Evolutionary conservation across 2,888 invertebrate genomes (phyloP).

Genomic region (Rhopalosiphum nymphaeae): DNA sequence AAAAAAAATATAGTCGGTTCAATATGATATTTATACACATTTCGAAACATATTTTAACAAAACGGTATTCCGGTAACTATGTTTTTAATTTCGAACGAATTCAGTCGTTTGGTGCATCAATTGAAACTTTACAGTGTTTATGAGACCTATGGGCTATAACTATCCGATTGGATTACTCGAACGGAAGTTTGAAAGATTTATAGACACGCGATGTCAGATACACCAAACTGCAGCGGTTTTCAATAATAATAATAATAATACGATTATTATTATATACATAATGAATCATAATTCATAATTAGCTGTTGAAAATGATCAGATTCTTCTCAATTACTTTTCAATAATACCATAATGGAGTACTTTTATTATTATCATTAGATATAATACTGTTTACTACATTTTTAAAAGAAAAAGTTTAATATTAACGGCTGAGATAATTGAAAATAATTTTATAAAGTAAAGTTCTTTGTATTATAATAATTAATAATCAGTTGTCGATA

Average conservation of each 20-base stretch:
- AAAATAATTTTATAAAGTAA: background rate
- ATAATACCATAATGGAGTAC: background rate
- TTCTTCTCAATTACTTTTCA: conserved; percentile 7
- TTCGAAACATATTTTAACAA: background rate
- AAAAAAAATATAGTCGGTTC: background rate
- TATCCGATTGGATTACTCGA: conserved; percentile 34
- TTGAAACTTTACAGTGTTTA: conserved; percentile 49
- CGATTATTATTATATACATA: conserved; percentile 5
- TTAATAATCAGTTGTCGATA: background rate
- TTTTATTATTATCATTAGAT: background rate
- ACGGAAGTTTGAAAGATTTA: conserved; percentile 57
- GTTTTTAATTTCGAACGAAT: conserved; percentile 39
- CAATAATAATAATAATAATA: conserved; percentile 9
- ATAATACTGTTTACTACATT: background rate
- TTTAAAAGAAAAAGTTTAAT: background rate
- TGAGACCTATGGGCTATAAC: conserved; percentile 33
- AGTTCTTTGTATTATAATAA: background rate
- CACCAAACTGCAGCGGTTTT: background rate
- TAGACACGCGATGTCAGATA: conserved; percentile 48
- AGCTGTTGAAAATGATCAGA: background rate
- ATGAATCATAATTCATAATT: conserved; percentile 8
- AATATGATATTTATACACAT: background rate
- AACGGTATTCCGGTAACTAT: background rate
- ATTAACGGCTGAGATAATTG: background rate
- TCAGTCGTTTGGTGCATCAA: conserved; percentile 10